Evolutionary conservation across 2,888 invertebrate genomes (phyloP).

Genomic region (Himalopsyche anomala): DNA sequence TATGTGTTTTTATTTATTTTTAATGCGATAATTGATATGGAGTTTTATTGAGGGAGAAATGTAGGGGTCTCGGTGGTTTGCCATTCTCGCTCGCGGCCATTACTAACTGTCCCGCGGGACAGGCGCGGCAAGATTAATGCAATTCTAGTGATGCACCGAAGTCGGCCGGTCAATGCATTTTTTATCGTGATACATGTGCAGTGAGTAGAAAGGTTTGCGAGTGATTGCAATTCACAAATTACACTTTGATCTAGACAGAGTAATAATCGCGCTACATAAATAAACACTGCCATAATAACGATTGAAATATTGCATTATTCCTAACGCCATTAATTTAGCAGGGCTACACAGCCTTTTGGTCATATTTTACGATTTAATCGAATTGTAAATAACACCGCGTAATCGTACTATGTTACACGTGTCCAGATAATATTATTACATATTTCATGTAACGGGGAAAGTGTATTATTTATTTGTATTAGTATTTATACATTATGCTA

Average conservation of each 20-base stretch:
- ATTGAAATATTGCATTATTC: constrained; percentile 10
- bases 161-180: constrained; percentile 8
- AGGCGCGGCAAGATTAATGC: constrained; percentile 34
- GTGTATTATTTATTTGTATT: no score
- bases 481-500: no score
- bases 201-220: neutral
- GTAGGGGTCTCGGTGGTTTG: neutral
- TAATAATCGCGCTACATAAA: neutral
- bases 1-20: neutral
- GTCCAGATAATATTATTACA: no score
- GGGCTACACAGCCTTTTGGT: neutral
- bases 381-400: neutral
- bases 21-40: neutral
- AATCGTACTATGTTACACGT: neutral
- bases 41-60: neutral
- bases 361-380: constrained; percentile 1
- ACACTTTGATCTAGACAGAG: constrained; percentile 13
- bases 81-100: neutral
- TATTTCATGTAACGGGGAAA: no score
- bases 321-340: neutral
- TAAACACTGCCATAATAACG: neutral
- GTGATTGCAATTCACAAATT: constrained; percentile 10
- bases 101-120: constrained; percentile 29
- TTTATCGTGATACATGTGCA: neutral
- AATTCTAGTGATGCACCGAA: constrained; percentile 28